A percentile compares a stretch with the other conserved stretches of the same genome.
Conservation (phyloP, 2,888 invertebrate species). For the Fragum whitleyi region DNA sequence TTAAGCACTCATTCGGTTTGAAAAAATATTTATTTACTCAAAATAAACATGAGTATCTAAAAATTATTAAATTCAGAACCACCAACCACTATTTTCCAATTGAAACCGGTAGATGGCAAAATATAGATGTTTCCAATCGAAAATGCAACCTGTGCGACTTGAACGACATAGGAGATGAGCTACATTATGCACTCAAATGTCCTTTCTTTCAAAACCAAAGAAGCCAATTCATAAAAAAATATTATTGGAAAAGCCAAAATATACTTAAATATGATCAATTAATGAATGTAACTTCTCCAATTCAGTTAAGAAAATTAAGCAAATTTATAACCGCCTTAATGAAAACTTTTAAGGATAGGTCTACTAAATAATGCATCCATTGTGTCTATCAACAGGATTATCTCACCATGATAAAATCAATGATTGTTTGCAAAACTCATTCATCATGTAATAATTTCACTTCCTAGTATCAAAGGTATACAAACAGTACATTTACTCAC, state of each 20-base stretch:
- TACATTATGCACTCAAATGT: neutral
- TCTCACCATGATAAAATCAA: too few species aligned
- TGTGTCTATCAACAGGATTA: too few species aligned
- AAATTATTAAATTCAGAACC: neutral
- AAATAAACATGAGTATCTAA: neutral
- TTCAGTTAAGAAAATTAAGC: neutral
- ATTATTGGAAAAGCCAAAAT: neutral
- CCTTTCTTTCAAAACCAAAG: neutral
- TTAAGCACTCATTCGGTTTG: neutral
- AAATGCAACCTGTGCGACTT: neutral
- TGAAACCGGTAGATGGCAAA: slow-evolving; percentile 7
- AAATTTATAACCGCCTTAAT: neutral
- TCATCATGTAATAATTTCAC: too few species aligned
- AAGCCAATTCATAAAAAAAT: neutral
- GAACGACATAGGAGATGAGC: neutral
- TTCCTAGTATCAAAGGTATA: too few species aligned
- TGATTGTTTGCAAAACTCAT: too few species aligned
- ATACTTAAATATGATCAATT: neutral
- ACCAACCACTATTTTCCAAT: slow-evolving; percentile 2
- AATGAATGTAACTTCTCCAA: neutral
- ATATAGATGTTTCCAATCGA: neutral
- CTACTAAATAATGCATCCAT: too few species aligned
- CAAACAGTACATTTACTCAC: too few species aligned
- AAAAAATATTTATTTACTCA: neutral
- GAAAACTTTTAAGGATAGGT: too few species aligned